These are phyloP conservation scores for Drosophila elegans DNA, from an alignment of 1,140 invertebrate genomes.

Conservation along the genomic window DNA sequence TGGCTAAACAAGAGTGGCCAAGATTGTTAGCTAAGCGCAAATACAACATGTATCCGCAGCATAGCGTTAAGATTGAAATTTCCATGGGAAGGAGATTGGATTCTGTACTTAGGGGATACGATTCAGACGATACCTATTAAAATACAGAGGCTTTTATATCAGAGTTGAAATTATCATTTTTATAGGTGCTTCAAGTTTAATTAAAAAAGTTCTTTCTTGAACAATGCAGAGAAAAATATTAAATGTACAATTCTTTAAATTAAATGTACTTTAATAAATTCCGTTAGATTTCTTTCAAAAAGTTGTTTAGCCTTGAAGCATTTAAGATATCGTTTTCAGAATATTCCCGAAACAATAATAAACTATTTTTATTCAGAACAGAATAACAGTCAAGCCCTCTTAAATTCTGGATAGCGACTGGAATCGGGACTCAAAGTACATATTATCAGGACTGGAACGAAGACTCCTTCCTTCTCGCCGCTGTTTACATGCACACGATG, in stretches of 20 bases:
- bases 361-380: not conserved
- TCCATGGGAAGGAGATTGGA: slow-evolving; percentile 2
- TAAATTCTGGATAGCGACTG: not conserved
- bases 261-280: too few species aligned
- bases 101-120: not conserved
- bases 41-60: slow-evolving; percentile 4
- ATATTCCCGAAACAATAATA: not conserved
- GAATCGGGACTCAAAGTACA: not conserved
- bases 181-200: too few species aligned
- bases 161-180: too few species aligned
- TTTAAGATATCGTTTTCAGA: not conserved
- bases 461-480: slow-evolving; percentile 12
- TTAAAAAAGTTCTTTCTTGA: too few species aligned
- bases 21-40: slow-evolving; percentile 57
- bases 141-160: not conserved
- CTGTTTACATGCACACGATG: slow-evolving; percentile 41
- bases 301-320: too few species aligned
- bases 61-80: not conserved
- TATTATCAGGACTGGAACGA: not conserved
- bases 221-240: too few species aligned
- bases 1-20: slow-evolving; percentile 52
- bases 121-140: not conserved
- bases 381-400: not conserved
- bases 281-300: not conserved
- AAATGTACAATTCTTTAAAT: too few species aligned